phyloP scores from a whole-genome alignment of 1,140 invertebrate species.

The Dinoponera quadriceps region DNA sequence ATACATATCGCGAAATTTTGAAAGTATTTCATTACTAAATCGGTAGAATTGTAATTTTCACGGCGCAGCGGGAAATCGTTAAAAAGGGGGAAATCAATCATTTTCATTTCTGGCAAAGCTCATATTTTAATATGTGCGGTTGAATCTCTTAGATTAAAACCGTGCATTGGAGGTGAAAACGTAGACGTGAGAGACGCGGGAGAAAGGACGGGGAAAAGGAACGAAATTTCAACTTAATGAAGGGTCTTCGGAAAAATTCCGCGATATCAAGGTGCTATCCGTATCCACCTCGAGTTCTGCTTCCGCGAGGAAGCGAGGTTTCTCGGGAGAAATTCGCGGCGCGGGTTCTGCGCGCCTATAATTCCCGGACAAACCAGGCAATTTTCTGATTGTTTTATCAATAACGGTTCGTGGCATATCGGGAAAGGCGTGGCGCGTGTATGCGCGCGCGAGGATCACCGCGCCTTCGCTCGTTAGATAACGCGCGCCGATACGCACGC shows the following conservation, averaged over 20 bases:
- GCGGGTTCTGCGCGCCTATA: background rate
- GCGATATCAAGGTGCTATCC: too few relatives aligned
- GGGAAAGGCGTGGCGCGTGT: slow-evolving; percentile 47
- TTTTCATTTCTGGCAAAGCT: too few relatives aligned
- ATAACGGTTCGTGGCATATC: slow-evolving; percentile 39
- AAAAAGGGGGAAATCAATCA: background rate
- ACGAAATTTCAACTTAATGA: too few relatives aligned
- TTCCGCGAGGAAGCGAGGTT: slow-evolving; percentile 3
- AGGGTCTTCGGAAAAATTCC: too few relatives aligned
- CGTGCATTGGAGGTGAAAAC: too few relatives aligned
- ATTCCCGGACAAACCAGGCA: slow-evolving; percentile 32
- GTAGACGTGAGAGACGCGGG: too few relatives aligned
- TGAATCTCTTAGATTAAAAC: too few relatives aligned
- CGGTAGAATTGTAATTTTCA: slow-evolving; percentile 6
- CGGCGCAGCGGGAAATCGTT: background rate
- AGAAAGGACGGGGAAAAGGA: too few relatives aligned
- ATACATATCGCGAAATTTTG: slow-evolving; percentile 2
- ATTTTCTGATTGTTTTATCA: slow-evolving; percentile 63
- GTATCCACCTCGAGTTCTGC: background rate
- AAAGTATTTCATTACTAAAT: slow-evolving; percentile 24
- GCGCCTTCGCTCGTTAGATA: slow-evolving; percentile 17
- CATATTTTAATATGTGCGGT: too few relatives aligned
- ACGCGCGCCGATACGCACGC: slow-evolving; percentile 29
- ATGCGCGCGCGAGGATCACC: slow-evolving; percentile 8
- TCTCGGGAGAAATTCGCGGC: slow-evolving; percentile 5